These are phyloP conservation scores for Zhengitettix transpicula DNA, from an alignment of 2,888 invertebrate genomes.

Conservation along the genomic window DNA sequence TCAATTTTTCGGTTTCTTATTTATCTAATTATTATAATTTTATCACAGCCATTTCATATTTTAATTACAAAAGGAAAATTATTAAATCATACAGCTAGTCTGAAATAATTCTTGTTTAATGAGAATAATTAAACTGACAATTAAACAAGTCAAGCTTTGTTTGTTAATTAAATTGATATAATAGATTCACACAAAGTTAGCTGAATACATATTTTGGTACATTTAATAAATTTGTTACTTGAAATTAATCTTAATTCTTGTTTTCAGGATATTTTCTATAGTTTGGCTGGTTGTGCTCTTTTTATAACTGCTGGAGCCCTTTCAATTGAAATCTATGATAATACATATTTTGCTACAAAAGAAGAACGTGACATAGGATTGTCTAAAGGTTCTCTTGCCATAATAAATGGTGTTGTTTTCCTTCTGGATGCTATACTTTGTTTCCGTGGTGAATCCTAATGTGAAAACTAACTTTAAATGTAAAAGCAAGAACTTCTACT, in stretches of 20 bases:
- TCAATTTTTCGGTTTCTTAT: too few relatives aligned
- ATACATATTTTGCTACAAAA: background rate
- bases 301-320: slow-evolving; percentile 12
- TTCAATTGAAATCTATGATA: slow-evolving; percentile 10
- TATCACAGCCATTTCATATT: too few relatives aligned
- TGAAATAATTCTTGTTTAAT: too few relatives aligned
- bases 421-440: slow-evolving; percentile 10
- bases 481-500: too few relatives aligned
- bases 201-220: background rate
- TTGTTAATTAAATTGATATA: background rate
- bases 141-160: too few relatives aligned
- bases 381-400: slow-evolving; percentile 12
- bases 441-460: slow-evolving; percentile 8
- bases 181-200: background rate
- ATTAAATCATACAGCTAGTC: too few relatives aligned
- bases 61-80: too few relatives aligned
- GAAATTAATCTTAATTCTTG: background rate
- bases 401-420: slow-evolving; percentile 12
- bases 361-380: slow-evolving; percentile 6
- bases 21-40: too few relatives aligned
- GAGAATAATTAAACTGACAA: background rate
- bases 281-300: slow-evolving; percentile 11
- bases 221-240: background rate
- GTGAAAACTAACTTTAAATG: too few relatives aligned
- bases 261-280: slow-evolving; percentile 13